Evolutionary conservation across 2,797 vertebrate genomes (phyloP), one percentile per base, ranked within the genome.

Genomic region (Mormyrops boulengeri): DNA sequence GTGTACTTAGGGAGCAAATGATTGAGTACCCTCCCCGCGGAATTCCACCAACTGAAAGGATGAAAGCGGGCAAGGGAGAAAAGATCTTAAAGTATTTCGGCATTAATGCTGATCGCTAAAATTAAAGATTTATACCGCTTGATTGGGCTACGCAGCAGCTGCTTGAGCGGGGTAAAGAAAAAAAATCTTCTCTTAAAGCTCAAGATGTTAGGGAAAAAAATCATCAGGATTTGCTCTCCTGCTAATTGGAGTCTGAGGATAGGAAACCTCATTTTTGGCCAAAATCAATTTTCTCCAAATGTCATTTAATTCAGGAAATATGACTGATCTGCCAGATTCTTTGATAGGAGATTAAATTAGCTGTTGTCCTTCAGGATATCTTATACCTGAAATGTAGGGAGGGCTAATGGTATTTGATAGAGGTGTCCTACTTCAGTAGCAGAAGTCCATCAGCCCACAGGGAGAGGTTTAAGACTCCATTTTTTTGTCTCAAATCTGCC

Each of bases 1-100:
- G 96, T 97, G 96, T 97, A 98, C 97, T 98, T 98, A 97, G 96
- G 96, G 96, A 97, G 96, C 95, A 97, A 98, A 97, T 92, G 96
- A 96, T 96, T 89, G 91, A 62, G 30, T 8, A 11, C 55, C 84
- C 91, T 95, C 96, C 95, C 96, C 69, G 90, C 73, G 93, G 95
- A 96, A 96, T 97, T 96, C 91, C 93, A 89, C 88, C 93, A 93
- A 94, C 93, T 85, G 94, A 95, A 94, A 93, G 94, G 95, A 97
- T 97, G 94, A 97, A 95, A 94, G 94, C 90, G 92, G 89, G 88
- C 94, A 94, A 92, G 60, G 91, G 89, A 95, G 91, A 93, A 93
- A 93, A 96, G 95, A 96, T 96, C 96, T 96, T 94, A 96, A 95
- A 95, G 96, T 95, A 96, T 96, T 97, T 96, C 94, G 92, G 92